A percentile compares a stretch with the other conserved stretches of the same genome.
These are phyloP conservation scores for Anguilla pacifica DNA, from an alignment of 2,797 vertebrate genomes.

Conservation along the genomic window DNA sequence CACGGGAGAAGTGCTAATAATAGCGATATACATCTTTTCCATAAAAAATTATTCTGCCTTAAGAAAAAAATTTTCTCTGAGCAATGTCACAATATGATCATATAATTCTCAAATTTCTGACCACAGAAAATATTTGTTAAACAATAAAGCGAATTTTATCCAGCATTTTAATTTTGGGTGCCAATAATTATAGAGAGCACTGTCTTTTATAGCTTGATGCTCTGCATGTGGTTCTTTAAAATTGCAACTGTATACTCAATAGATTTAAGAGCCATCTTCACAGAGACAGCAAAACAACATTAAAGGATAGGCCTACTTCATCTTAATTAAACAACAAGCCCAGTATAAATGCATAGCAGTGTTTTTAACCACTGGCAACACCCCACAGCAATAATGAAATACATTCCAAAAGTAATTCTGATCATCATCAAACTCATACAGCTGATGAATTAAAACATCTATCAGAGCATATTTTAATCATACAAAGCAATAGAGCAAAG, in stretches of 20 bases:
- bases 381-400: background rate
- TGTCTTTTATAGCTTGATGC: background rate
- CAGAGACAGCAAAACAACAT: conserved; percentile 13
- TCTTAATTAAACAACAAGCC: background rate
- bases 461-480: background rate
- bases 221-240: background rate
- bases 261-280: background rate
- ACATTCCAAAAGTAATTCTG: background rate
- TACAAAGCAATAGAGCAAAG: background rate
- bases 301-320: background rate
- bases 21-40: too few species aligned
- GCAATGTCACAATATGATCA: background rate
- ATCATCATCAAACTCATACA: background rate
- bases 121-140: background rate
- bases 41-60: too few species aligned
- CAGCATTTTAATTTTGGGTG: background rate
- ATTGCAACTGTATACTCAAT: background rate
- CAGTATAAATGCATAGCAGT: background rate
- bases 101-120: background rate
- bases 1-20: background rate
- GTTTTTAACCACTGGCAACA: background rate
- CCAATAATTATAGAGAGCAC: background rate
- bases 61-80: background rate
- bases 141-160: background rate
- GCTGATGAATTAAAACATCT: background rate